Evolutionary conservation across 2,113 vertebrate species (phyloP).

Genomic region (Bubalus kerabau): DNA sequence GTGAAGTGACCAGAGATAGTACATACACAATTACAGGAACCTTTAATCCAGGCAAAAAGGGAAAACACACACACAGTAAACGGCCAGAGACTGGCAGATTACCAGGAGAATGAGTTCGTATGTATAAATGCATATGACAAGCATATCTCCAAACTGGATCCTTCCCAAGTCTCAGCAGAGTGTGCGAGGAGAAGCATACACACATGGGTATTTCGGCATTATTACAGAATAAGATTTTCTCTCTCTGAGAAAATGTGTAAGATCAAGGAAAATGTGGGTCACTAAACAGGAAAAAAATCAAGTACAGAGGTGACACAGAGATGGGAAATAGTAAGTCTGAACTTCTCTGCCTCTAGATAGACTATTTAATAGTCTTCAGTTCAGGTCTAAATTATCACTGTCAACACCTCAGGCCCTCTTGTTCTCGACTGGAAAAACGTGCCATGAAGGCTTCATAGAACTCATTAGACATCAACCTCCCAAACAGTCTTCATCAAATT

Average conservation of each 20-base stretch:
- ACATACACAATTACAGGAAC: background rate
- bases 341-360: background rate
- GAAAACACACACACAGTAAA: background rate
- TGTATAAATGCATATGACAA: conserved; percentile 40
- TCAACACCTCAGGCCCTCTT: background rate
- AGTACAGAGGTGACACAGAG: background rate
- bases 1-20: background rate
- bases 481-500: background rate
- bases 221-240: conserved; percentile 45
- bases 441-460: background rate
- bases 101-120: background rate
- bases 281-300: conserved; percentile 37
- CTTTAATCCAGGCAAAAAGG: background rate
- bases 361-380: background rate
- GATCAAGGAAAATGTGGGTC: conserved; percentile 50
- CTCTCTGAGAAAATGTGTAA: conserved; percentile 34
- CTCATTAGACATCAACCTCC: background rate
- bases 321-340: background rate
- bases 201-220: conserved; percentile 38
- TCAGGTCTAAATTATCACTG: conserved; percentile 10
- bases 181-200: conserved; percentile 34
- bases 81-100: conserved; percentile 17
- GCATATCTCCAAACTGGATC: conserved; percentile 63
- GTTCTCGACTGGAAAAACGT: background rate
- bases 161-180: conserved; percentile 41